Evolutionary conservation across 2,113 vertebrate genomes (phyloP).

Genomic region (Poecile atricapillus): DNA sequence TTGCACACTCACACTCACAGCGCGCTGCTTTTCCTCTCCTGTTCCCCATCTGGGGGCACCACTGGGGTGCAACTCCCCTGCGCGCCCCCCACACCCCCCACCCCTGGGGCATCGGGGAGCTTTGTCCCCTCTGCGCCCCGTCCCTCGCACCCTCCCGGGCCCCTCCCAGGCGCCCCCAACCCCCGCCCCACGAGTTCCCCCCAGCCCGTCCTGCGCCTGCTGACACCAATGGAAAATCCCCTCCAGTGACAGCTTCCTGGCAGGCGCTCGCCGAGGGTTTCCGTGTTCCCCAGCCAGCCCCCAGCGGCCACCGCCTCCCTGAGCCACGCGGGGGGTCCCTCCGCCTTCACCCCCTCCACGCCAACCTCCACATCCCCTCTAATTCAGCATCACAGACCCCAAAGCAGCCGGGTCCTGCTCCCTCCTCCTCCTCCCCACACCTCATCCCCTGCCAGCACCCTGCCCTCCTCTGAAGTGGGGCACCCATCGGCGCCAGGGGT

Average conservation of each 20-base stretch:
- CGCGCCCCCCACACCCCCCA: too few species aligned
- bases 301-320: background rate
- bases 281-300: conserved; percentile 27
- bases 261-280: conserved; percentile 26
- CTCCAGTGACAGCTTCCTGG: conserved; percentile 55
- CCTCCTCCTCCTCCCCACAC: background rate
- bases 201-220: background rate
- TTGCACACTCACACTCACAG: fast-evolving
- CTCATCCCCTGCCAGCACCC: background rate
- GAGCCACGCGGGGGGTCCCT: background rate
- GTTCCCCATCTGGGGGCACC: background rate
- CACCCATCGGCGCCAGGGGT: background rate
- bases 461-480: background rate
- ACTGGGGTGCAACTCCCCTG: background rate
- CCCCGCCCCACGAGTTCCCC: background rate
- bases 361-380: background rate
- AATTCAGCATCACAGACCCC: background rate
- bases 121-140: background rate
- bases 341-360: background rate
- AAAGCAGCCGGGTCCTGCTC: fast-evolving
- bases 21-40: fast-evolving
- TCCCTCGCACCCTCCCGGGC: background rate
- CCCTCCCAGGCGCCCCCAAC: background rate
- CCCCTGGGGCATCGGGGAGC: background rate
- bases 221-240: conserved; percentile 61